A percentile compares a stretch with the other conserved stretches of the same genome.
These are phyloP conservation scores for Teleogryllus occipitalis DNA, from an alignment of 1,140 invertebrate genomes.

Conservation along the genomic window DNA sequence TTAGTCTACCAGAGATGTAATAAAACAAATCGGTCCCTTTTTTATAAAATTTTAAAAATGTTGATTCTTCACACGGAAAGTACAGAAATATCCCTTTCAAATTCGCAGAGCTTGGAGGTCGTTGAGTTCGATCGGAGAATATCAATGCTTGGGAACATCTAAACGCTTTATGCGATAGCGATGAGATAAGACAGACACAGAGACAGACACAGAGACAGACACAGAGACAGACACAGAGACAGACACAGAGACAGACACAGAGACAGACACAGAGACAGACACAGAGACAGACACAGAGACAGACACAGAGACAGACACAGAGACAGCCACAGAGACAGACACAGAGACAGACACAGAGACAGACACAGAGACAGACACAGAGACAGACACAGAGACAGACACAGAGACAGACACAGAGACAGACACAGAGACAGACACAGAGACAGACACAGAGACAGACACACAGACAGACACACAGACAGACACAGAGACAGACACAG, in stretches of 20 bases:
- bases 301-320: constrained; percentile 5
- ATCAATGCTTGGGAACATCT: no score
- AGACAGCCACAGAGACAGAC: neutral
- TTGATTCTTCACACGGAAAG: no score
- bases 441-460: constrained; percentile 5
- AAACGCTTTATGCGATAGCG: no score
- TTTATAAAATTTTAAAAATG: no score
- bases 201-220: no score
- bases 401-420: constrained; percentile 5
- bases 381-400: neutral
- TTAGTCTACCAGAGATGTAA: no score
- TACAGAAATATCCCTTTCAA: no score
- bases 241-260: neutral
- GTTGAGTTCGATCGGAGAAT: no score
- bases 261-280: constrained; percentile 3
- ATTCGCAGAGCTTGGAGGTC: no score
- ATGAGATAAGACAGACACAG: no score
- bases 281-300: neutral
- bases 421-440: constrained; percentile 5
- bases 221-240: no score
- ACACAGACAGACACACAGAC: constrained; percentile 7
- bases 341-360: neutral
- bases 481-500: constrained; percentile 5
- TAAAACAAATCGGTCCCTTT: no score
- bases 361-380: neutral